Evolutionary conservation across 2,797 vertebrate genomes (phyloP).

Genomic region (Mergus octosetaceus): DNA sequence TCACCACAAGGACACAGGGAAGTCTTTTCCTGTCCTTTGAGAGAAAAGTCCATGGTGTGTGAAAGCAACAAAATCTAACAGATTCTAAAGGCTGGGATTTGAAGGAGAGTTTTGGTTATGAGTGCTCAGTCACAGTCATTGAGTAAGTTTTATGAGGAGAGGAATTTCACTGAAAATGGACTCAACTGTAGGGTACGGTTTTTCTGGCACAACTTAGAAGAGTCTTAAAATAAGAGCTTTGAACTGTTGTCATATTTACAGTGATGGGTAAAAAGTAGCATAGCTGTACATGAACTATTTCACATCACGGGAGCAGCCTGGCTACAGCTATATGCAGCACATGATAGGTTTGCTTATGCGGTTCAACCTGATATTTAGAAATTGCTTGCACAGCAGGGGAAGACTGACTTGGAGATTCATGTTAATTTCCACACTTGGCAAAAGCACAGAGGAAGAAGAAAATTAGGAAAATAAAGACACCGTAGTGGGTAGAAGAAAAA

Average conservation of each 20-base stretch:
- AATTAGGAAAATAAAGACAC: background rate
- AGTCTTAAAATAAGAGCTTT: background rate
- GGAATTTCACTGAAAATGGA: background rate
- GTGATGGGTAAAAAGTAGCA: background rate
- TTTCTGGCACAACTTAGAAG: background rate
- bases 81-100: background rate
- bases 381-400: conserved; percentile 6
- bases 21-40: background rate
- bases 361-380: conserved; percentile 45
- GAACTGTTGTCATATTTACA: background rate
- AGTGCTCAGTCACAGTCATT: background rate
- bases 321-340: background rate
- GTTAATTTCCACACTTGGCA: conserved; percentile 44
- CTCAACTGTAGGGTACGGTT: background rate
- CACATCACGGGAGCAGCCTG: background rate
- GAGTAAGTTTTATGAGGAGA: background rate
- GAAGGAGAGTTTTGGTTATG: background rate
- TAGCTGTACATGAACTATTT: conserved; percentile 9
- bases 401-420: background rate
- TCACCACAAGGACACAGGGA: background rate
- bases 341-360: conserved; percentile 21
- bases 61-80: background rate
- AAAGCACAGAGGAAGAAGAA: background rate
- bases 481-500: background rate
- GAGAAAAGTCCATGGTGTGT: background rate